Evolutionary conservation across 23 tunicate species (phyloP).

Genomic region (Oikopleura dioica): DNA sequence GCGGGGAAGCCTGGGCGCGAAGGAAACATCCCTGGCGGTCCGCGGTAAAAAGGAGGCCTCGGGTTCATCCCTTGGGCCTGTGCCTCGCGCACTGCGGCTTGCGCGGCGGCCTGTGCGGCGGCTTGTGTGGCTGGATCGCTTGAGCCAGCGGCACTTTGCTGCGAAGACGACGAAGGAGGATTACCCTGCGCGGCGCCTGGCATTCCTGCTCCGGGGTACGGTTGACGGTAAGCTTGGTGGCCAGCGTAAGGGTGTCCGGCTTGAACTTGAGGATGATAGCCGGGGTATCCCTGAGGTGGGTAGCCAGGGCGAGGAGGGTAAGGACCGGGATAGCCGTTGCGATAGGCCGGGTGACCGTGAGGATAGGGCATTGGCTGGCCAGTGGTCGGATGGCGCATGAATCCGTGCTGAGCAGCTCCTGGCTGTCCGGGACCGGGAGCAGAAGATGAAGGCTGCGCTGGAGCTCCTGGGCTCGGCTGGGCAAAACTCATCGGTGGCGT

Average conservation of each 20-base stretch:
- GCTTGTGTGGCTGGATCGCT: too few relatives aligned
- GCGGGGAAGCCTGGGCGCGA: too few relatives aligned
- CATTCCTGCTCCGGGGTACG: neutral
- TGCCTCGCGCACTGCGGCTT: too few relatives aligned
- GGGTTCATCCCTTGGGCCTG: too few relatives aligned
- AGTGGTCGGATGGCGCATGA: neutral
- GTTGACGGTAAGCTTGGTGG: neutral
- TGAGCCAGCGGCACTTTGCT: too few relatives aligned
- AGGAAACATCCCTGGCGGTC: too few relatives aligned
- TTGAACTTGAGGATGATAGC: too few relatives aligned
- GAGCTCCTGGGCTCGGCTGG: neutral
- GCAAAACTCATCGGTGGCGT: neutral
- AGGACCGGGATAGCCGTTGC: neutral
- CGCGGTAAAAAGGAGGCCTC: too few relatives aligned
- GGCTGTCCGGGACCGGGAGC: neutral
- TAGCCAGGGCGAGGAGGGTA: neutral
- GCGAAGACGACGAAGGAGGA: too few relatives aligned
- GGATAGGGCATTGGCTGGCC: constrained; percentile 2
- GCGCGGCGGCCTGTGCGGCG: too few relatives aligned
- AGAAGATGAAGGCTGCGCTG: neutral
- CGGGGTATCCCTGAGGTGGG: neutral
- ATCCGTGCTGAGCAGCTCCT: neutral
- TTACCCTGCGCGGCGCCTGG: too few relatives aligned
- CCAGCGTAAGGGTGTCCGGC: neutral
- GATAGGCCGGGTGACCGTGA: constrained; percentile 5